phyloP scores from a whole-genome alignment of 2,113 vertebrate species.

The Carlito syrichta region DNA sequence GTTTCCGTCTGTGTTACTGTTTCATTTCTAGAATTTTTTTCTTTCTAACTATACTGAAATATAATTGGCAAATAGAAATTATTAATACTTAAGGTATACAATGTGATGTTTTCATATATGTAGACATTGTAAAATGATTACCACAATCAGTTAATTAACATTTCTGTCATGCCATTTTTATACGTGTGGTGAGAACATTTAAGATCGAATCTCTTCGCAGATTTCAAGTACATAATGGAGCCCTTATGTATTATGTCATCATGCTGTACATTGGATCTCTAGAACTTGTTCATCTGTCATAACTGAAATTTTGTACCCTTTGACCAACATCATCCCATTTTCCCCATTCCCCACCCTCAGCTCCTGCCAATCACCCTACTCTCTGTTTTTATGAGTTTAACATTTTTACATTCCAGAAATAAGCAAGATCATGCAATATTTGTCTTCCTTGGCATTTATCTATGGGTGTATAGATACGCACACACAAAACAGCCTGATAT shows the following conservation, averaged over 20 bases:
- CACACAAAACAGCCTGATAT: too few species aligned
- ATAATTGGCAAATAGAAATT: neutral
- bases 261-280: neutral
- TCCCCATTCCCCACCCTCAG: too few species aligned
- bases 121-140: neutral
- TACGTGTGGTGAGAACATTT: neutral
- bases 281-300: neutral
- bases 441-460: too few species aligned
- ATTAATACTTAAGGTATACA: neutral
- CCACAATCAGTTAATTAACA: neutral
- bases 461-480: too few species aligned
- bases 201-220: neutral
- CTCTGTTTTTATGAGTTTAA: too few species aligned
- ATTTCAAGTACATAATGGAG: neutral
- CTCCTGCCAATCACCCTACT: neutral
- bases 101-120: neutral
- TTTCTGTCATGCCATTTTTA: neutral
- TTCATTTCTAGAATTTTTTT: neutral
- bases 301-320: neutral
- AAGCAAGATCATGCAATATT: too few species aligned
- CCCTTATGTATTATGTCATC: neutral
- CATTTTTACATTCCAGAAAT: too few species aligned
- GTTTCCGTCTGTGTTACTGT: neutral
- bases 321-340: neutral
- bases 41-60: neutral